phyloP scores from a whole-genome alignment of 2,888 invertebrate genomes.

The Dolichopus griseipennis region DNA sequence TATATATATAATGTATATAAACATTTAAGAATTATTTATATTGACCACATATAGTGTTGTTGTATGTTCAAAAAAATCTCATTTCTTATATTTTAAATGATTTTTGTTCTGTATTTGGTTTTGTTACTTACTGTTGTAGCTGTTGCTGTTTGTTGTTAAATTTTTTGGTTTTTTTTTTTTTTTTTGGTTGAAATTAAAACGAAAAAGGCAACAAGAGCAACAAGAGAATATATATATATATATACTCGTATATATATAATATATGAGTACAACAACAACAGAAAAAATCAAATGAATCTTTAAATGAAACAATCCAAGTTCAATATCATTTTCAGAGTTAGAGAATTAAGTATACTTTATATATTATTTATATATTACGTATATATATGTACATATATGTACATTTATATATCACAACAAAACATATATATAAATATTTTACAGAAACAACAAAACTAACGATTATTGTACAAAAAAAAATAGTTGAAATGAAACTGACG shows the following conservation, averaged over 20 bases:
- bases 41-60: background rate
- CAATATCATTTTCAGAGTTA: background rate
- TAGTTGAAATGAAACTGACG: slow-evolving; percentile 2
- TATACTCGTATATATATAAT: too few relatives aligned
- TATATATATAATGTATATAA: background rate
- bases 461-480: background rate
- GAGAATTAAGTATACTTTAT: background rate
- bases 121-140: too few relatives aligned
- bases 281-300: background rate
- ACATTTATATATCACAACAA: background rate
- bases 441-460: background rate
- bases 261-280: background rate
- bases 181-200: too few relatives aligned
- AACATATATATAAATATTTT: too few relatives aligned
- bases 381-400: background rate
- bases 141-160: too few relatives aligned
- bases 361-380: too few relatives aligned
- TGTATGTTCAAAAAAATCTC: background rate
- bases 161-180: too few relatives aligned
- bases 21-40: background rate
- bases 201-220: too few relatives aligned
- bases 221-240: background rate
- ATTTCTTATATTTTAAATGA: background rate
- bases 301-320: background rate
- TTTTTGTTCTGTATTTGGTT: background rate